Percentiles rank a stretch among this genome's conserved stretches.
phyloP scores from a whole-genome alignment of 2,888 invertebrate genomes.

The Gortyna flavago region DNA sequence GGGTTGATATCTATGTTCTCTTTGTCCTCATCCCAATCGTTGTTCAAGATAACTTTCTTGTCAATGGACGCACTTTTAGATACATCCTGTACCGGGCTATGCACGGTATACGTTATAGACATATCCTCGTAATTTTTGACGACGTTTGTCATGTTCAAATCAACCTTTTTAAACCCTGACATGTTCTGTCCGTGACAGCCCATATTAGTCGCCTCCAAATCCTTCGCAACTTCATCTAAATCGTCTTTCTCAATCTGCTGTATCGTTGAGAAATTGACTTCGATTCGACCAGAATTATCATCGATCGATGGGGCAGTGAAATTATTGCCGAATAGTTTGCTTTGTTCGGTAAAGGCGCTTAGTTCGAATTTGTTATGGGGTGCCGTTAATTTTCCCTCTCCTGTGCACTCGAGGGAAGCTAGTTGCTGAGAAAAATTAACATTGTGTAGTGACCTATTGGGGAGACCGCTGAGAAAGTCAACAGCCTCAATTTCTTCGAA shows the following conservation, averaged over 20 bases:
- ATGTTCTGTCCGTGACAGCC: slow-evolving; percentile 70
- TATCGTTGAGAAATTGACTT: slow-evolving; percentile 81
- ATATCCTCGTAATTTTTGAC: slow-evolving; percentile 79
- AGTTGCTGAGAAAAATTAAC: slow-evolving; percentile 77
- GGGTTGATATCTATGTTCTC: slow-evolving; percentile 85
- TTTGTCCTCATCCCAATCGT: slow-evolving; percentile 81
- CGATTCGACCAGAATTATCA: slow-evolving; percentile 78
- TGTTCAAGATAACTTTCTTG: slow-evolving; percentile 64
- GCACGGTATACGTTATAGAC: slow-evolving; percentile 84
- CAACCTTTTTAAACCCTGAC: slow-evolving; percentile 83
- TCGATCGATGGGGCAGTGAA: slow-evolving; percentile 71
- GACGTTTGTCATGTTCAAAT: slow-evolving; percentile 81
- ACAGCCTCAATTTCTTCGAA: slow-evolving; percentile 82
- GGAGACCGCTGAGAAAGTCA: slow-evolving; percentile 71
- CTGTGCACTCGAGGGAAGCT: slow-evolving; percentile 74
- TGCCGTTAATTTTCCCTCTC: slow-evolving; percentile 71
- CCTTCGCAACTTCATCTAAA: slow-evolving; percentile 81
- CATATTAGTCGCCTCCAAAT: slow-evolving; percentile 72
- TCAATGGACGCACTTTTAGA: slow-evolving; percentile 69
- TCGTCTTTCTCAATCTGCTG: slow-evolving; percentile 77
- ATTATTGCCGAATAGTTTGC: slow-evolving; percentile 80
- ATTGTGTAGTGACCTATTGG: slow-evolving; percentile 74
- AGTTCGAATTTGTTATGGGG: slow-evolving; percentile 79
- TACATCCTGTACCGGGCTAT: slow-evolving; percentile 78
- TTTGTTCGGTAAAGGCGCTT: slow-evolving; percentile 79